phyloP scores from a whole-genome alignment of 1,140 invertebrate species.

The Branchinecta lynchi region DNA sequence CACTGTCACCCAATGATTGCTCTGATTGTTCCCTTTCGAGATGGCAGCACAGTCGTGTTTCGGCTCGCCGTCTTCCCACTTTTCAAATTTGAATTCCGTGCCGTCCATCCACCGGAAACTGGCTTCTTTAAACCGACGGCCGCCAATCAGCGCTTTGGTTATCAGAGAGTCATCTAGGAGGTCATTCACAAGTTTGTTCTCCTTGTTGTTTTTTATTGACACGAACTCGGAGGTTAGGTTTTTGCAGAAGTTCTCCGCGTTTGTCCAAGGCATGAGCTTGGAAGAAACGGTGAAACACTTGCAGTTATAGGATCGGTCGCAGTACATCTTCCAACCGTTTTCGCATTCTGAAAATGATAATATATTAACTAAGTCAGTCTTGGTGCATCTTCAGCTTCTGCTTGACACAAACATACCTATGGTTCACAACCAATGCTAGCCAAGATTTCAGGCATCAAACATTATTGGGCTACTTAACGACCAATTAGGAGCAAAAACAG shows the following conservation, averaged over 20 bases:
- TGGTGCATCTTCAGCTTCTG: neutral
- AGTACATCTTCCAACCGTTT: constrained; percentile 1
- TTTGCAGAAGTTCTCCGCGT: neutral
- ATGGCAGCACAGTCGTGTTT: neutral
- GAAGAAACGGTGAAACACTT: neutral
- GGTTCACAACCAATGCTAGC: too few species aligned
- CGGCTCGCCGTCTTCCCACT: neutral
- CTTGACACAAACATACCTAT: too few species aligned
- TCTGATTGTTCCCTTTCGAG: neutral
- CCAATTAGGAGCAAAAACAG: too few species aligned
- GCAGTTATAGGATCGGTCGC: neutral
- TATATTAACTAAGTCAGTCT: neutral
- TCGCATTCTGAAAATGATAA: neutral
- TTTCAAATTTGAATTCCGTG: neutral
- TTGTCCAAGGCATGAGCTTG: neutral
- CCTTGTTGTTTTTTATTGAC: neutral
- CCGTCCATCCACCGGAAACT: neutral
- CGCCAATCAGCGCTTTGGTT: neutral
- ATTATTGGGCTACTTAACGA: too few species aligned
- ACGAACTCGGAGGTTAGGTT: neutral
- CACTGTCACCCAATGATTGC: neutral
- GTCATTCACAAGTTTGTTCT: neutral
- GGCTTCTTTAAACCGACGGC: neutral
- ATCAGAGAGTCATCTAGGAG: neutral
- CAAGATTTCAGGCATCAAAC: too few species aligned